A percentile compares a stretch with the other conserved stretches of the same genome.
Evolutionary conservation across 2,888 invertebrate species (phyloP).

Genomic region (Cyaniris semiargus): DNA sequence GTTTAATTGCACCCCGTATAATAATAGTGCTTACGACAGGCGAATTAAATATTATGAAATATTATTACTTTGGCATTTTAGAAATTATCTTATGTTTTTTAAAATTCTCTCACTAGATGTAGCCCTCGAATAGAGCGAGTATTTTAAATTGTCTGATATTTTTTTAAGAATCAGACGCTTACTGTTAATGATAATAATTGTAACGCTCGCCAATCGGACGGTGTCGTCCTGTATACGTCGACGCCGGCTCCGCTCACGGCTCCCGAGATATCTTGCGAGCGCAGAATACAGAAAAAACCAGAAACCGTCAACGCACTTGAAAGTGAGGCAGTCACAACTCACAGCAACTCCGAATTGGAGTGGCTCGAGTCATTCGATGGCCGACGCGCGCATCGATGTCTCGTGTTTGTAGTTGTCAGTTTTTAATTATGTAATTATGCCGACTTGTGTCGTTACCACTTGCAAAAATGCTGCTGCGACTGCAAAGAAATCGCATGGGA

Average conservation of each 20-base stretch:
- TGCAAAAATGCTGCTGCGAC: too few relatives aligned
- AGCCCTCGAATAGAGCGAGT: background rate
- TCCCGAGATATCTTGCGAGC: background rate
- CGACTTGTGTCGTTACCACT: too few relatives aligned
- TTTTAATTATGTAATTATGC: too few relatives aligned
- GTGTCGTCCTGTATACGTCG: background rate
- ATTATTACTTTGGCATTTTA: slow-evolving; percentile 11
- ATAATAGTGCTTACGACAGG: slow-evolving; percentile 15
- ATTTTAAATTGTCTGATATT: slow-evolving; percentile 22
- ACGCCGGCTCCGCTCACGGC: background rate
- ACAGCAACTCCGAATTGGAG: too few relatives aligned
- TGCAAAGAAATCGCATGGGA: too few relatives aligned
- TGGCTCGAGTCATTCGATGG: too few relatives aligned
- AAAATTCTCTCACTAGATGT: background rate
- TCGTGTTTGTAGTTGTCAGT: too few relatives aligned
- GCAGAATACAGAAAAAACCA: too few relatives aligned
- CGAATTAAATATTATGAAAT: background rate
- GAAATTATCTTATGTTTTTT: slow-evolving; percentile 1
- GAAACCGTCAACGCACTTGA: too few relatives aligned
- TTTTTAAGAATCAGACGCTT: slow-evolving; percentile 18
- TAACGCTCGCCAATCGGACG: background rate
- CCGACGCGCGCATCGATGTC: too few relatives aligned
- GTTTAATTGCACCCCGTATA: too few relatives aligned
- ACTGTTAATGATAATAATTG: background rate
- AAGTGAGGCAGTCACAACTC: too few relatives aligned